Evolutionary conservation across 2,888 invertebrate species (phyloP).

Genomic region (Nymphalis polychloros): DNA sequence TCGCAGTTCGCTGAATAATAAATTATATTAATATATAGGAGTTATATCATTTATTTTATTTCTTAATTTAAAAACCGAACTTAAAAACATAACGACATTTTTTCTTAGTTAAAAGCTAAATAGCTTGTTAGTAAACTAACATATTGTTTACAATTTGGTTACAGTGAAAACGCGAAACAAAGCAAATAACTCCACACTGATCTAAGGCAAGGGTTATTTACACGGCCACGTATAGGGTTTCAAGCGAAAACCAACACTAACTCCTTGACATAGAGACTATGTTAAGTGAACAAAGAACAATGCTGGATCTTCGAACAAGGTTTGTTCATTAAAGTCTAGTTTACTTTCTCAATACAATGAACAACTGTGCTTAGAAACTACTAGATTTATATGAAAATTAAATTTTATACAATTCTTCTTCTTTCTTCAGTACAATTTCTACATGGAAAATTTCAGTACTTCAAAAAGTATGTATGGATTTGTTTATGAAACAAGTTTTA

Average conservation of each 20-base stretch:
- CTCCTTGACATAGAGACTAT: neutral
- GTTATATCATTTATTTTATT: too few species aligned
- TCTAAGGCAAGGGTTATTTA: constrained; percentile 8
- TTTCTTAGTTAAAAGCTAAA: constrained; percentile 9
- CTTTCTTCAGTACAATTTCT: too few species aligned
- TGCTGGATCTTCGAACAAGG: constrained; percentile 18
- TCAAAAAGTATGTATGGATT: too few species aligned
- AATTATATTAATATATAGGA: neutral
- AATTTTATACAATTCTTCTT: neutral
- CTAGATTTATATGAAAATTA: neutral
- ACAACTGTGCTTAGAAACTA: constrained; percentile 10
- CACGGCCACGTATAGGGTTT: neutral
- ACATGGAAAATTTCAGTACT: too few species aligned
- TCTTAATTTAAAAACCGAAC: too few species aligned
- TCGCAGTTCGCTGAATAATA: too few species aligned
- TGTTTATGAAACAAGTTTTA: too few species aligned
- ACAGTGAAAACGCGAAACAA: constrained; percentile 22
- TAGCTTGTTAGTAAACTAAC: constrained; percentile 20
- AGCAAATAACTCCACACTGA: constrained; percentile 23
- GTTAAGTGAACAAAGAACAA: neutral
- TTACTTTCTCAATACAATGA: constrained; percentile 20
- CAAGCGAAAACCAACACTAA: constrained; percentile 14
- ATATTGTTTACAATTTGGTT: constrained; percentile 26
- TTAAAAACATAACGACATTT: neutral
- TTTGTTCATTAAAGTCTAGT: constrained; percentile 36